Percentiles rank a stretch among this genome's conserved stretches.
These are phyloP conservation scores for Dryoscopus gambensis DNA, from an alignment of 2,113 vertebrate genomes.

Conservation along the genomic window DNA sequence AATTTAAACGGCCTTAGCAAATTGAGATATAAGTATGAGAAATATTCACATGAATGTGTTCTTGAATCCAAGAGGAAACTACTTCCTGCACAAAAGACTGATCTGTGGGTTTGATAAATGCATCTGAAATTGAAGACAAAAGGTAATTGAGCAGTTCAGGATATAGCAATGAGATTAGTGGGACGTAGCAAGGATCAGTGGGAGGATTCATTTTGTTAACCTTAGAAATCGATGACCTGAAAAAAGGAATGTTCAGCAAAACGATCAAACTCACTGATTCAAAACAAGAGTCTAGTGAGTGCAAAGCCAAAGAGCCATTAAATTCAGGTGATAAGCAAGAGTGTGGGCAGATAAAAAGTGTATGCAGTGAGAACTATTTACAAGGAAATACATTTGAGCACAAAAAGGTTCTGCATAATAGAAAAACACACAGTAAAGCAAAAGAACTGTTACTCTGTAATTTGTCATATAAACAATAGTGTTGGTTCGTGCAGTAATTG, in stretches of 20 bases:
- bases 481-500: neutral
- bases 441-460: neutral
- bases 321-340: neutral
- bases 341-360: neutral
- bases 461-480: neutral
- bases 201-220: constrained; percentile 48
- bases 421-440: neutral
- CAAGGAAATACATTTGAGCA: neutral
- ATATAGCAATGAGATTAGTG: neutral
- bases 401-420: neutral
- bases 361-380: neutral
- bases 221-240: constrained; percentile 59
- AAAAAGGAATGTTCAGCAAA: constrained; percentile 53
- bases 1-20: constrained; percentile 42
- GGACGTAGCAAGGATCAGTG: neutral
- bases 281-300: neutral
- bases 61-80: neutral
- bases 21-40: constrained; percentile 22
- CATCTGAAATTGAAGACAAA: constrained; percentile 34
- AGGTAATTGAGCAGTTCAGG: constrained; percentile 37
- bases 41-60: neutral
- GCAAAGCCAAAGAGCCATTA: neutral
- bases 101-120: constrained; percentile 7
- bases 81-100: constrained; percentile 10
- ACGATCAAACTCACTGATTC: constrained; percentile 29